Evolutionary conservation across 2,888 invertebrate species (phyloP).

Genomic region (Nephrocerus scutellatus): DNA sequence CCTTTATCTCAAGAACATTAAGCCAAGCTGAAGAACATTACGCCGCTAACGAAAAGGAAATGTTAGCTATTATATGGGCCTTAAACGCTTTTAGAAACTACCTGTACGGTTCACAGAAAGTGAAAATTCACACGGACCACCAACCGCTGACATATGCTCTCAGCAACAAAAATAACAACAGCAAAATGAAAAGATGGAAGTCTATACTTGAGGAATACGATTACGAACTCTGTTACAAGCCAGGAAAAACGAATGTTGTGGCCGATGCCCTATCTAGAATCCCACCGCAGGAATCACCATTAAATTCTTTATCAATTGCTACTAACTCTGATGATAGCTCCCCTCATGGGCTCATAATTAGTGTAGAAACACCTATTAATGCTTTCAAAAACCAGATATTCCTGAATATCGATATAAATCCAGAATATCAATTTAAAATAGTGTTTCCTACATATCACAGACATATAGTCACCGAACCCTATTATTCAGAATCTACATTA

Average conservation of each 20-base stretch:
- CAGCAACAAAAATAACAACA: conserved; percentile 17
- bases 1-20: conserved; percentile 15
- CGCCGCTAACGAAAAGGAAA: conserved; percentile 16
- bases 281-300: conserved; percentile 1
- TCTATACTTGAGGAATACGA: conserved; percentile 3
- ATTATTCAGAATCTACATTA: conserved; percentile 4
- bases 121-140: conserved; percentile 15
- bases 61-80: conserved; percentile 16
- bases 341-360: conserved; percentile 3
- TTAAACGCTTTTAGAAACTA: conserved; percentile 11
- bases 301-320: conserved; percentile 8
- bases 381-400: too few relatives aligned
- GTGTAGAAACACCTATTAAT: conserved; percentile 1
- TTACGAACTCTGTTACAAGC: too few relatives aligned
- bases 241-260: too few relatives aligned
- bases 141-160: conserved; percentile 13
- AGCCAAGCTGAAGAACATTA: conserved; percentile 18
- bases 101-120: conserved; percentile 15
- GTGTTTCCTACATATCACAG: conserved; percentile 7
- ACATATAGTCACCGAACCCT: conserved; percentile 6
- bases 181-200: conserved; percentile 10
- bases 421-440: too few relatives aligned
- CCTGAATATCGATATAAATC: too few relatives aligned
- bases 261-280: too few relatives aligned
- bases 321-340: conserved; percentile 2